Evolutionary conservation across 2,113 vertebrate species (phyloP), one percentile per base, ranked within the genome.

Genomic region (Scolopax mira): DNA sequence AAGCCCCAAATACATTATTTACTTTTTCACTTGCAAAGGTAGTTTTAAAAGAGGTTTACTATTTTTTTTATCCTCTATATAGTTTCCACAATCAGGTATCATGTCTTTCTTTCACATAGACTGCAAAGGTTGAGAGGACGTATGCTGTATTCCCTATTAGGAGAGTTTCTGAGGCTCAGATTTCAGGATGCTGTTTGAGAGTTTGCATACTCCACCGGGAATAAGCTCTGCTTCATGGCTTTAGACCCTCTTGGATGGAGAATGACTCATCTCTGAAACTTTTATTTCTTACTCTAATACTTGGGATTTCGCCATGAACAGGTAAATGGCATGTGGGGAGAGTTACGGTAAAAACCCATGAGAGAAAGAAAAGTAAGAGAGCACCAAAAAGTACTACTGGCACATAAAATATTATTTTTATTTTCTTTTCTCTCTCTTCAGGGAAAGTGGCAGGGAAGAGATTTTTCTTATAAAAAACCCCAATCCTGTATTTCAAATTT

Each of bases 1-100:
- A 7, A 14, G 6, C 6, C 4, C 3, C 5, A 42, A 51, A 19
- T 2, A 0, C 9, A 10, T 35, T 22, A 16, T 31, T 72, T 60
- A 13, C 1, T 37, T 6, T 41, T 74, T 31, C 1, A 0, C 23
- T 52, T 61, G 2, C 10, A 58, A 75, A n/a, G 3, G 11, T 33
- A 52, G 7, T 48, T 82, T 85, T 79, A 41, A 85, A 54, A 10
- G 5, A n/a, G 9, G 8, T 49, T 62, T 44, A 6, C 15, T 42
- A 42, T 78, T 67, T 78, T 67, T 3, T 52, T 71, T 54, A 18
- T 30, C 9, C 1, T 54, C 37, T 55, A 3, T 6, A 13, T 21
- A 46, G 6, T 42, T 89, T 62, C 48, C 6, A 23, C 11, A 19
- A 17, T 28, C 15, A 48, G 10, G 10, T 35, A 33, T 18, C 9